phyloP scores from a whole-genome alignment of 1,140 invertebrate species.

The Lineus longissimus region DNA sequence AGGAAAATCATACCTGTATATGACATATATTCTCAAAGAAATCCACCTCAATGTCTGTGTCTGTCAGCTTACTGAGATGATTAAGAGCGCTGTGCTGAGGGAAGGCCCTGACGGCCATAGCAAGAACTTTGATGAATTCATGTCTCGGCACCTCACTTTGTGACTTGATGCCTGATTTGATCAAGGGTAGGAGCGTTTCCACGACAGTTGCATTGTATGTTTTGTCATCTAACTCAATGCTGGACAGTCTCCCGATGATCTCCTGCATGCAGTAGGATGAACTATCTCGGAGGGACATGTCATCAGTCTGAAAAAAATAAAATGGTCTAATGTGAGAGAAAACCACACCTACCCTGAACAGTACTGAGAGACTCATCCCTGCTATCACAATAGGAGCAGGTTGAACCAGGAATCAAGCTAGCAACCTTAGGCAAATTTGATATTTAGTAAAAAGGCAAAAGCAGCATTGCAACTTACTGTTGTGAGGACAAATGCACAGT shows the following conservation, averaged over 20 bases:
- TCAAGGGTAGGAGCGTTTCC: constrained; percentile 66
- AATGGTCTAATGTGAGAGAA: no score
- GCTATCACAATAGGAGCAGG: no score
- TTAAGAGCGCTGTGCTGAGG: constrained; percentile 58
- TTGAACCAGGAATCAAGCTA: no score
- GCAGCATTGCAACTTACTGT: no score
- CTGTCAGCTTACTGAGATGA: constrained; percentile 70
- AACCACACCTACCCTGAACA: no score
- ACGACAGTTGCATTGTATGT: constrained; percentile 65
- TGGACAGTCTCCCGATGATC: constrained; percentile 58
- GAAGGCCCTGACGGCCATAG: constrained; percentile 65
- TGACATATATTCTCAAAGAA: constrained; percentile 93
- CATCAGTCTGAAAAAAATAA: constrained; percentile 58
- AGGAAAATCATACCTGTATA: constrained; percentile 58
- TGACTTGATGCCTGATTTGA: constrained; percentile 65
- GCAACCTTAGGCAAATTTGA: no score
- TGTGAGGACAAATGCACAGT: constrained; percentile 75
- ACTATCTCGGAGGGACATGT: constrained; percentile 76
- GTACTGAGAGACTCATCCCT: no score
- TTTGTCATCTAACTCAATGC: constrained; percentile 18
- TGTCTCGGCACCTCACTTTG: constrained; percentile 56
- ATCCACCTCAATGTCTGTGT: constrained; percentile 81
- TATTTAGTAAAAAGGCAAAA: no score
- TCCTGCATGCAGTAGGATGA: constrained; percentile 70
- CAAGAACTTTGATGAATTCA: constrained; percentile 73